These are phyloP conservation scores for Charadrius vociferus DNA, from an alignment of 2,113 vertebrate genomes.

Conservation along the genomic window DNA sequence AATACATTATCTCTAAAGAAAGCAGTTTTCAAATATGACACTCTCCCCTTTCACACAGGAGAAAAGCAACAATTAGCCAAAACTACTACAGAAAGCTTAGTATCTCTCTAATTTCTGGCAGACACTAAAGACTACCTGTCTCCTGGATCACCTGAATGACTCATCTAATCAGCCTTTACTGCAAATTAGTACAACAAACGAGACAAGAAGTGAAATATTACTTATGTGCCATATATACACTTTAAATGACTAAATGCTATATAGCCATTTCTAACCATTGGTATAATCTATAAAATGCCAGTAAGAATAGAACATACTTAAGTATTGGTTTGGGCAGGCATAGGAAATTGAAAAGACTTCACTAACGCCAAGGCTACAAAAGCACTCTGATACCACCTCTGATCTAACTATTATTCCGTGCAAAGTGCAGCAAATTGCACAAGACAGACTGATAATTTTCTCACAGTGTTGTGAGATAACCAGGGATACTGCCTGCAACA, in stretches of 20 bases:
- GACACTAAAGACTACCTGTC: not conserved
- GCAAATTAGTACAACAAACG: not conserved
- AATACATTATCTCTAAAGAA: slow-evolving; percentile 48
- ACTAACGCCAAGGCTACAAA: not conserved
- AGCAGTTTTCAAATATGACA: slow-evolving; percentile 35
- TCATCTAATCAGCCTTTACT: slow-evolving; percentile 18
- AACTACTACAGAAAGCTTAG: slow-evolving; percentile 2
- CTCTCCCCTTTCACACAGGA: slow-evolving; percentile 46
- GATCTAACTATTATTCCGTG: not conserved
- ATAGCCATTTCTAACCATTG: not conserved
- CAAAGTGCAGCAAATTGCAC: not conserved
- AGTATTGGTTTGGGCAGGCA: not conserved
- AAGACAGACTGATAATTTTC: not conserved
- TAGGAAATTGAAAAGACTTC: not conserved
- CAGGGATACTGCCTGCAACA: not conserved
- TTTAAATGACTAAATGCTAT: not conserved
- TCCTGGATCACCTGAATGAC: slow-evolving; percentile 25
- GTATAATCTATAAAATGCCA: not conserved
- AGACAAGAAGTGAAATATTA: not conserved
- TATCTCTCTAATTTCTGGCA: slow-evolving; percentile 39
- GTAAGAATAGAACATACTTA: not conserved
- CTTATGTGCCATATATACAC: not conserved
- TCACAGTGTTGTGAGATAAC: not conserved
- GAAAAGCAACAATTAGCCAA: slow-evolving; percentile 23
- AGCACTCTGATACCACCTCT: not conserved